A percentile compares a stretch with the other conserved stretches of the same genome.
These are phyloP conservation scores for Littorina saxatilis DNA, from an alignment of 1,140 invertebrate genomes.

Conservation along the genomic window DNA sequence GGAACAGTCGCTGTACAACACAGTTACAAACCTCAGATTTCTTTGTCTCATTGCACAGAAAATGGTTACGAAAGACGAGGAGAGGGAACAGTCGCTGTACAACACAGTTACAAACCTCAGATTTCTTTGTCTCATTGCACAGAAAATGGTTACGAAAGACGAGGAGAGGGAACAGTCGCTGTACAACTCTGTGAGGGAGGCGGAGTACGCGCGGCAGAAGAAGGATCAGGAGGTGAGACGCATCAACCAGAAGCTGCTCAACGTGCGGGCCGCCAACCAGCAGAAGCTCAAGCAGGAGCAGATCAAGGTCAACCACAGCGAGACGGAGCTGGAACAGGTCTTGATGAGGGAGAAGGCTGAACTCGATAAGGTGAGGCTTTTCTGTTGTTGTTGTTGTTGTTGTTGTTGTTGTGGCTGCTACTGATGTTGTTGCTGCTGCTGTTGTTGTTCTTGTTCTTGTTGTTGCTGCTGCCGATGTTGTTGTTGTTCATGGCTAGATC, in stretches of 20 bases:
- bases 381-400: background rate
- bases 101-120: slow-evolving; percentile 46
- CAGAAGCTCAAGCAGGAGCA: slow-evolving; percentile 62
- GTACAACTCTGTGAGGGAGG: slow-evolving; percentile 65
- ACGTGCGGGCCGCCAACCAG: slow-evolving; percentile 64
- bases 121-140: slow-evolving; percentile 23
- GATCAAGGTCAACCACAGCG: slow-evolving; percentile 50
- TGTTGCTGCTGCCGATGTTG: too few species aligned
- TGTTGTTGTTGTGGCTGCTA: too few species aligned
- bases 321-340: slow-evolving; percentile 65
- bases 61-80: slow-evolving; percentile 69
- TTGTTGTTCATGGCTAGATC: too few species aligned
- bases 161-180: slow-evolving; percentile 67
- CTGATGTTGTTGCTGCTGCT: background rate
- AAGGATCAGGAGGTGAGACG: slow-evolving; percentile 67
- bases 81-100: slow-evolving; percentile 66
- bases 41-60: slow-evolving; percentile 53
- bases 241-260: slow-evolving; percentile 60
- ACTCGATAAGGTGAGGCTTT: slow-evolving; percentile 66
- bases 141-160: slow-evolving; percentile 71
- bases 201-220: slow-evolving; percentile 70
- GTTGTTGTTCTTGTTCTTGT: background rate
- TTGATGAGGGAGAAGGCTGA: slow-evolving; percentile 66
- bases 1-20: too few species aligned
- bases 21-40: too few species aligned